Conservation (phyloP, 30 jellyfish, hydroid and myxozoan species). For the Hydractinia symbiolongicarpus region DNA sequence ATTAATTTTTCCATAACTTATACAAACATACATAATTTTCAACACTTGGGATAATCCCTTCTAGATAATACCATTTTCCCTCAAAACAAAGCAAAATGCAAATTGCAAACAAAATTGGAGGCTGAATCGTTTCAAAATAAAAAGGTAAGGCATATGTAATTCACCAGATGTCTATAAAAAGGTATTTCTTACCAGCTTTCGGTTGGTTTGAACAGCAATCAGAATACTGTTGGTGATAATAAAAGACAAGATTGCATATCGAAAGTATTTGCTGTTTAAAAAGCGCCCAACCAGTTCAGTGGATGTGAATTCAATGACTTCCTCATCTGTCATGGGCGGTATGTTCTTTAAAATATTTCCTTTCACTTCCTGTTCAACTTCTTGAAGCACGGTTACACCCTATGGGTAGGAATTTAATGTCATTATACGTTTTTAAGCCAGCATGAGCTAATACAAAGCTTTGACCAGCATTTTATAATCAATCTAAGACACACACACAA, state of each 20-base stretch:
- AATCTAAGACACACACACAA: too few species aligned
- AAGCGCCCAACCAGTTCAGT: constrained; percentile 74
- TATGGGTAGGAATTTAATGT: not conserved
- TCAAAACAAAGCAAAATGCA: too few species aligned
- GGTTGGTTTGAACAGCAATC: constrained; percentile 79
- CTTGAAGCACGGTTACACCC: not conserved
- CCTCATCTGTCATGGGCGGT: constrained; percentile 68
- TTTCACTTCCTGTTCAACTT: constrained; percentile 38
- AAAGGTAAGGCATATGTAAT: too few species aligned
- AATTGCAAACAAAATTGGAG: too few species aligned
- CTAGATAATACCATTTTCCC: too few species aligned
- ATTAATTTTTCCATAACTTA: too few species aligned
- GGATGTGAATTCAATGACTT: constrained; percentile 65
- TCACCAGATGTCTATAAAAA: too few species aligned
- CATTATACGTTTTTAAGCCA: too few species aligned
- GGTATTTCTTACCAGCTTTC: constrained; percentile 48
- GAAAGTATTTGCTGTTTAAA: constrained; percentile 52
- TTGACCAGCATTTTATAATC: too few species aligned
- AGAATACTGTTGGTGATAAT: constrained; percentile 70
- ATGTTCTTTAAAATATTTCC: constrained; percentile 34
- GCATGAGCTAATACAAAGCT: too few species aligned
- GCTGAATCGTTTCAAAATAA: not conserved
- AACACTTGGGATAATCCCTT: too few species aligned
- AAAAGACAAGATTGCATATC: constrained; percentile 58
- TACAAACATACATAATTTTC: too few species aligned